phyloP scores from a whole-genome alignment of 2,888 invertebrate species.

The Leptothorax acervorum region DNA sequence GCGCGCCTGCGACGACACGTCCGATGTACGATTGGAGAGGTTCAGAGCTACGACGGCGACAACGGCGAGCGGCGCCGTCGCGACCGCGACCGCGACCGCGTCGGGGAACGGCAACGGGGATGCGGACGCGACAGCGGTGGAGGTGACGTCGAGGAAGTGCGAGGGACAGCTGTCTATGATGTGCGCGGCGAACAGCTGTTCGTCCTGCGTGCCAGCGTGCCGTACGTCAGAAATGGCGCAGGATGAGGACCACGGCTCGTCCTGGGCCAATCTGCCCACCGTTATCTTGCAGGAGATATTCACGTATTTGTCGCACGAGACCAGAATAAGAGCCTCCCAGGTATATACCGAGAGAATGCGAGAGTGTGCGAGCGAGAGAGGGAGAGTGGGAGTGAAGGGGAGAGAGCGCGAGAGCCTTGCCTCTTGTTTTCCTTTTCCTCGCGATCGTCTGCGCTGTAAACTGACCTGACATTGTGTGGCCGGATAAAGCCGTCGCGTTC shows the following conservation, averaged over 20 bases:
- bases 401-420: neutral
- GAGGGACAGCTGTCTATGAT: conserved; percentile 76
- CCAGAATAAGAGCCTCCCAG: conserved; percentile 83
- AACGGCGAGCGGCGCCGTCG: conserved; percentile 25
- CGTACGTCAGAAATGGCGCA: conserved; percentile 79
- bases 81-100: conserved; percentile 2
- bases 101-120: conserved; percentile 9
- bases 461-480: conserved; percentile 46
- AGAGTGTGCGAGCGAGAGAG: neutral
- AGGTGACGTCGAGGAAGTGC: conserved; percentile 72
- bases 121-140: conserved; percentile 57
- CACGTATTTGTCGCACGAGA: conserved; percentile 83
- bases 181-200: conserved; percentile 81
- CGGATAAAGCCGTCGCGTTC: conserved; percentile 30
- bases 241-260: conserved; percentile 74
- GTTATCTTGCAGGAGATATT: conserved; percentile 85
- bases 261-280: conserved; percentile 85
- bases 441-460: conserved; percentile 37
- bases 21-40: conserved; percentile 48
- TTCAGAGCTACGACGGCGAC: neutral
- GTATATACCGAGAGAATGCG: conserved; percentile 66
- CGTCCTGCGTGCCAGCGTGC: conserved; percentile 73
- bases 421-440: conserved; percentile 31
- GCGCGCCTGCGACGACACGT: conserved; percentile 67
- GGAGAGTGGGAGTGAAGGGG: neutral